Evolutionary conservation across 2,797 vertebrate genomes (phyloP).

Genomic region (Etheostoma nigrum): DNA sequence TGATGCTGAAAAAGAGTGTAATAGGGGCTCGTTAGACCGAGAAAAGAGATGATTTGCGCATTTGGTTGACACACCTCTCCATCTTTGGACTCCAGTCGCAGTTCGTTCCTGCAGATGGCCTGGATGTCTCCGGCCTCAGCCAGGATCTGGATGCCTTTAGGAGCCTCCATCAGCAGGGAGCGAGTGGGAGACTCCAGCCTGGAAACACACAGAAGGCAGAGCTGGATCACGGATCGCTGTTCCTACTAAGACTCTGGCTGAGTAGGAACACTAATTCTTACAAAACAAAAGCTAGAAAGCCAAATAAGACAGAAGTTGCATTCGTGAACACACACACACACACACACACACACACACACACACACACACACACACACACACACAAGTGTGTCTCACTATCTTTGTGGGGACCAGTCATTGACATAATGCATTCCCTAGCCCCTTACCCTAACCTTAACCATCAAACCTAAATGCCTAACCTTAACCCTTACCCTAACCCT

Average conservation of each 20-base stretch:
- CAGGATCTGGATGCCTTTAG: conserved; percentile 95
- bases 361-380: no score
- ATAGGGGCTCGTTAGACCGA: neutral
- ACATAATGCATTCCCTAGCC: no score
- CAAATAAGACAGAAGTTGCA: neutral
- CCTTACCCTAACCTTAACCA: no score
- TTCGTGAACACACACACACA: no score
- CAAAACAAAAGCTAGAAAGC: neutral
- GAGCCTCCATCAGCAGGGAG: conserved; percentile 95
- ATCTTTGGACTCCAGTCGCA: conserved; percentile 97
- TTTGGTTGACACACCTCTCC: conserved; percentile 88
- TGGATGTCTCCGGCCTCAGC: conserved; percentile 97
- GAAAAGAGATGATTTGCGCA: neutral
- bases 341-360: no score
- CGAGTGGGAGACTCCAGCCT: conserved; percentile 97
- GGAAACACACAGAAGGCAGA: conserved; percentile 34
- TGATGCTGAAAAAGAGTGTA: no score
- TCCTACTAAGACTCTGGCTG: neutral
- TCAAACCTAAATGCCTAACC: no score
- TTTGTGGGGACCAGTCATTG: no score
- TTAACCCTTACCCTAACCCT: no score
- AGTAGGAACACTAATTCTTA: neutral
- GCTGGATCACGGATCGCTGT: neutral
- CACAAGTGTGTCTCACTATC: no score
- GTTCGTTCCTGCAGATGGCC: conserved; percentile 95